Evolutionary conservation across 2,888 invertebrate species (phyloP).

Genomic region (Cynaeus angustus): DNA sequence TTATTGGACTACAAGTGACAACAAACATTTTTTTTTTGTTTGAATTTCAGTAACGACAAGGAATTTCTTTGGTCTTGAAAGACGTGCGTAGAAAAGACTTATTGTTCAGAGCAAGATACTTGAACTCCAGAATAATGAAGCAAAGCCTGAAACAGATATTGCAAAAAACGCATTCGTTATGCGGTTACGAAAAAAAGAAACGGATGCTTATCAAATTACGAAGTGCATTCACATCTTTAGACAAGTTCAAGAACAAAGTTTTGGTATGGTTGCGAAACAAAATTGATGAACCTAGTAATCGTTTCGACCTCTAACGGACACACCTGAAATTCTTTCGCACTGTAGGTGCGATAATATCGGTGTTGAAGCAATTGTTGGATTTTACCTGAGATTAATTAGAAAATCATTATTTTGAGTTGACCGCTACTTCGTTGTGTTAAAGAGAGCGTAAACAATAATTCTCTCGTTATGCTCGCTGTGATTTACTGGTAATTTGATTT

Average conservation of each 20-base stretch:
- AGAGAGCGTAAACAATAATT: conserved; percentile 48
- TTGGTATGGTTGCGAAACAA: conserved; percentile 15
- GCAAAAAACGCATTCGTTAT: conserved; percentile 22
- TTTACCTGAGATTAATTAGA: conserved; percentile 25
- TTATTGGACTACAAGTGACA: conserved; percentile 3
- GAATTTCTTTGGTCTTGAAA: conserved; percentile 11
- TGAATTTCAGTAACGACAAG: not conserved
- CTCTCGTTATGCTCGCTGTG: conserved; percentile 22
- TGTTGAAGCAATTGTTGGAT: not conserved
- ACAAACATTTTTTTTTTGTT: too few relatives aligned
- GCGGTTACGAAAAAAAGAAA: conserved; percentile 27
- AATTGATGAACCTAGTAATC: conserved; percentile 28
- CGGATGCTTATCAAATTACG: conserved; percentile 15
- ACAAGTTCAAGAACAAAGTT: conserved; percentile 39
- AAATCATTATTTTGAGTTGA: conserved; percentile 34
- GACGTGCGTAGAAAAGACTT: not conserved
- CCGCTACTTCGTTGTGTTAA: conserved; percentile 40
- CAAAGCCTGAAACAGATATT: conserved; percentile 7
- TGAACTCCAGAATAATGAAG: conserved; percentile 26
- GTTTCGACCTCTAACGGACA: conserved; percentile 42
- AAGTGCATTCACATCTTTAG: conserved; percentile 13
- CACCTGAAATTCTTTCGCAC: conserved; percentile 37
- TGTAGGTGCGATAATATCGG: conserved; percentile 8
- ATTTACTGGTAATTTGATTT: conserved; percentile 19
- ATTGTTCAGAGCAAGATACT: conserved; percentile 6